phyloP scores from a whole-genome alignment of 2,888 invertebrate species.

The Pogonocherus hispidulus region DNA sequence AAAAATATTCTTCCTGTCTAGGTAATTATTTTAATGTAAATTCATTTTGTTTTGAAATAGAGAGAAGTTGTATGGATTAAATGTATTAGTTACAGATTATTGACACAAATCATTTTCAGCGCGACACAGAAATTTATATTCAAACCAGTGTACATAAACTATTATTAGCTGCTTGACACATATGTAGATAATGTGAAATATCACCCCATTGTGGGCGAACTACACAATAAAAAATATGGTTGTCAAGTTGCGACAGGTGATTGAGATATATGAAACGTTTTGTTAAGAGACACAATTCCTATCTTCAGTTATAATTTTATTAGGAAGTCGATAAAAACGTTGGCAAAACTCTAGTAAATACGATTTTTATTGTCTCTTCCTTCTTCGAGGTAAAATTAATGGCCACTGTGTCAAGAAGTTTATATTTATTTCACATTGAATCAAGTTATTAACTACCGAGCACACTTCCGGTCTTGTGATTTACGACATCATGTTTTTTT shows the following conservation, averaged over 20 bases:
- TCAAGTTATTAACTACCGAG: neutral
- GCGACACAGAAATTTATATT: neutral
- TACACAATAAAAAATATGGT: neutral
- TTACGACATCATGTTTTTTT: neutral
- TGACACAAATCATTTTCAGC: neutral
- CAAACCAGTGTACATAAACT: neutral
- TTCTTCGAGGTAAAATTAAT: neutral
- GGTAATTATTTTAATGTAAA: too few species aligned
- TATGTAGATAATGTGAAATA: neutral
- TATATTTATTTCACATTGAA: conserved; percentile 4
- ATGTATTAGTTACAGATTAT: neutral
- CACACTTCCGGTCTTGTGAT: neutral
- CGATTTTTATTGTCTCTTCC: neutral
- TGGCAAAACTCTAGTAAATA: neutral
- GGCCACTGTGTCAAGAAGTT: neutral
- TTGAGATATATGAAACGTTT: neutral
- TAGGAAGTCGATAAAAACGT: neutral
- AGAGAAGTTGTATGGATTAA: neutral
- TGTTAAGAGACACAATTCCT: neutral
- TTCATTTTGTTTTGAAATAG: too few species aligned
- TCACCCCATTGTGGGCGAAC: neutral
- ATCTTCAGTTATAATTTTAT: conserved; percentile 2
- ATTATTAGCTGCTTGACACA: neutral
- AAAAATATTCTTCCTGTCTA: too few species aligned
- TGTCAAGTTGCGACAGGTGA: neutral